phyloP scores from a whole-genome alignment of 2,797 vertebrate genomes.

The Poeciliopsis paucimaculata region DNA sequence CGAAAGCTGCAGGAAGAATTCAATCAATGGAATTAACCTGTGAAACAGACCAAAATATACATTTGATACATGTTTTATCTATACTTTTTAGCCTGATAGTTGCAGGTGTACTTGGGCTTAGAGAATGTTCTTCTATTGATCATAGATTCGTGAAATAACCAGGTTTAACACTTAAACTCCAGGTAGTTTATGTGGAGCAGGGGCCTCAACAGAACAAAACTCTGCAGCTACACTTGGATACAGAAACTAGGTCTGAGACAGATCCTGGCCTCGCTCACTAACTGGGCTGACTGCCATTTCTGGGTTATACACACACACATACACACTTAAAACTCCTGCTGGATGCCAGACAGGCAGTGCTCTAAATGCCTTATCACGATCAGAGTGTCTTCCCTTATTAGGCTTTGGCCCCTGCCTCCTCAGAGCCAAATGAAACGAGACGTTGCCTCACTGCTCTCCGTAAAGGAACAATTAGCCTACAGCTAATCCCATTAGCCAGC shows the following conservation, averaged over 20 bases:
- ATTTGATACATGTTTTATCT: background rate
- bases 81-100: background rate
- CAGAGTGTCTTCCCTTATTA: constrained; percentile 83
- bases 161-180: constrained; percentile 15
- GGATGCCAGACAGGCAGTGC: constrained; percentile 66
- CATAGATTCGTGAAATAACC: background rate
- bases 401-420: constrained; percentile 66
- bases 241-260: constrained; percentile 55
- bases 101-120: background rate
- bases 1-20: background rate
- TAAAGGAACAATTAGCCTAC: constrained; percentile 79
- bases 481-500: constrained; percentile 80
- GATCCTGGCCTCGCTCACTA: constrained; percentile 70
- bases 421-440: constrained; percentile 77
- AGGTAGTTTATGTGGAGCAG: constrained; percentile 12
- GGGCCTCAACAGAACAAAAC: constrained; percentile 47
- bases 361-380: constrained; percentile 80
- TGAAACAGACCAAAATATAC: background rate
- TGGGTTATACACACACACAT: constrained; percentile 28
- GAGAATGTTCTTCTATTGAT: background rate
- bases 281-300: constrained; percentile 76
- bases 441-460: constrained; percentile 76
- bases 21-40: background rate
- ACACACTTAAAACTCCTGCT: constrained; percentile 44
- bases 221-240: constrained; percentile 68